Base-by-base conservation (phyloP, 1,140 invertebrate species). In the Scaptodrosophila lebanonensis region DNA sequence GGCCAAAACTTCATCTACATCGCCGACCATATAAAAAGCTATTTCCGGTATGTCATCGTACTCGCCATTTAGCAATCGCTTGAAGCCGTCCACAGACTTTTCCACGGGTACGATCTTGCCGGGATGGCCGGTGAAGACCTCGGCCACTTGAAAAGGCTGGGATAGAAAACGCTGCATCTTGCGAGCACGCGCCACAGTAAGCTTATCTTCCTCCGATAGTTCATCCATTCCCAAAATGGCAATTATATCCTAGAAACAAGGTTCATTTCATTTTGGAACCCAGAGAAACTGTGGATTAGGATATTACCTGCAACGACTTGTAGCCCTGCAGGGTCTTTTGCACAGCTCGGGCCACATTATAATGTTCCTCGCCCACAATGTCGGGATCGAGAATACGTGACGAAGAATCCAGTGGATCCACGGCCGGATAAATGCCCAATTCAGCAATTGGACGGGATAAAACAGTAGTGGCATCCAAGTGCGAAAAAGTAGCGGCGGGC, bases 21-120 rank as follows among this genome's bases (percentile, higher is more conserved):
- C 90, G 9, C 94, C 94, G 12, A 95, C 93, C 94, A 96, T 95
- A 88, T 95, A 96, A 87, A 96, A 96, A 2, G 94, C 94, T 2
- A 93, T 91, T 79, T 96, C 94, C 2, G 94, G 94, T 44, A 95
- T 88, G 70, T 95, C 91, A 86, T 96, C 94, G 42, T 93, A 87
- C 66, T 95, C 93, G 36, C 94, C 95, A 36, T 75, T 88, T 2
- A 94, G 84, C 42, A 91, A 87, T 64, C 89, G 71, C 54, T 88
- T 87, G 39, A 88, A 88, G 1, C 84, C 86, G 0, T 83, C 69
- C 50, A 92, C 91, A 8, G 90, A 92, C 62, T 93, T 90, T 47
- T 89, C 87, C 8, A 92, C 60, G 3, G 90, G 87, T 29, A 92
- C 91, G 56, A 91, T 83, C 82, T 92, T 92, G 33, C 91, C 91